Evolutionary conservation across 2,113 vertebrate genomes (phyloP).

Genomic region (Nymphicus hollandicus): DNA sequence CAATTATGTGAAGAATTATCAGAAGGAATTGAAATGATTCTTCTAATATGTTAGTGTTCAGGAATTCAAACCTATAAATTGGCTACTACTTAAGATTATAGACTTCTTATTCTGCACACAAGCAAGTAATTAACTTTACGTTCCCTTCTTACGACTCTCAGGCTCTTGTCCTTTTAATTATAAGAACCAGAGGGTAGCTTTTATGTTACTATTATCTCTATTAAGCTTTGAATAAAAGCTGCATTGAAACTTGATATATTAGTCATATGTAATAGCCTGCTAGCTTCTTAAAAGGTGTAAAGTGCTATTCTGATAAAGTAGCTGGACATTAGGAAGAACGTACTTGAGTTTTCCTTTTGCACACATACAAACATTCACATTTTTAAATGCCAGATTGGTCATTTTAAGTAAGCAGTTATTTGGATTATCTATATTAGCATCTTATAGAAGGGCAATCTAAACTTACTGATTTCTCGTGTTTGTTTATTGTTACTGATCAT

Average conservation of each 20-base stretch:
- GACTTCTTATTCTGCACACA: neutral
- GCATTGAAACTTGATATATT: constrained; percentile 22
- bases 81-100: constrained; percentile 24
- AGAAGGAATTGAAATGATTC: constrained; percentile 1
- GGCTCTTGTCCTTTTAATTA: constrained; percentile 43
- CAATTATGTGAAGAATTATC: constrained; percentile 42
- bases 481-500: neutral
- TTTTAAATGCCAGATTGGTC: neutral
- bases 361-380: neutral
- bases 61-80: constrained; percentile 21
- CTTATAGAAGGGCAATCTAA: neutral
- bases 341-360: neutral
- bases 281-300: neutral
- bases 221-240: constrained; percentile 26
- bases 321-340: neutral
- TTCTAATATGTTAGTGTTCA: neutral
- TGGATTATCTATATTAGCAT: neutral
- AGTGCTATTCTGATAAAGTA: neutral
- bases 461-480: neutral
- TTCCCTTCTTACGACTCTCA: neutral
- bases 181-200: neutral
- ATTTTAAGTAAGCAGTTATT: neutral
- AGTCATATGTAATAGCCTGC: neutral
- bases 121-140: constrained; percentile 2
- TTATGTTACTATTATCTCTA: constrained; percentile 3